Evolutionary conservation across 2,888 invertebrate species (phyloP).

Genomic region (Bembecia ichneumoniformis): DNA sequence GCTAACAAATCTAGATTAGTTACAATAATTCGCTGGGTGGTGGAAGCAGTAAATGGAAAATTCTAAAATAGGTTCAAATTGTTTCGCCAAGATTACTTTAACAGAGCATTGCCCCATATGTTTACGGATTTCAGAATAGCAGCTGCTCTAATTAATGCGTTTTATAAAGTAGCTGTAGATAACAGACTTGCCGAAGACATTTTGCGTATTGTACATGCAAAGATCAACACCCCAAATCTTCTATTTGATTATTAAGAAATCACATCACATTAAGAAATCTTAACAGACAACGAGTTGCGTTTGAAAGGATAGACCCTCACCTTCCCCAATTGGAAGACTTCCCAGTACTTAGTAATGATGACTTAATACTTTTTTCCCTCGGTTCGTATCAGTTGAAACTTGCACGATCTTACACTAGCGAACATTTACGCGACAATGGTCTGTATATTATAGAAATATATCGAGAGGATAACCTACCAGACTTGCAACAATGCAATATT

Average conservation of each 20-base stretch:
- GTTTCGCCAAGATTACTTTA: conserved; percentile 1
- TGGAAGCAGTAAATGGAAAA: conserved; percentile 1
- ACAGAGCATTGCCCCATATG: not conserved
- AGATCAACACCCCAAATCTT: not conserved
- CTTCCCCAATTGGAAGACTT: conserved; percentile 1
- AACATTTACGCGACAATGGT: not conserved
- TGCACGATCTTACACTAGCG: not conserved
- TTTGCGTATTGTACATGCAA: not conserved
- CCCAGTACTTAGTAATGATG: not conserved
- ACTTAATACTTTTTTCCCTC: not conserved
- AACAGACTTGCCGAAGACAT: not conserved
- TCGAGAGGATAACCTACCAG: not conserved
- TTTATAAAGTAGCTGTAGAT: not conserved
- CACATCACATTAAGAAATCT: not conserved
- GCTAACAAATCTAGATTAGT: conserved; percentile 1
- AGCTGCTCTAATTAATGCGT: conserved; percentile 2
- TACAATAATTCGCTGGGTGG: conserved; percentile 1
- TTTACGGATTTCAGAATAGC: conserved; percentile 1
- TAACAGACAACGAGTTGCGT: not conserved
- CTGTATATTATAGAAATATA: not conserved
- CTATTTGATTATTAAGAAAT: too few species aligned
- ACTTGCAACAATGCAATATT: not conserved
- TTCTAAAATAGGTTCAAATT: not conserved
- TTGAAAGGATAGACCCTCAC: not conserved
- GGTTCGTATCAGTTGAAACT: conserved; percentile 1